These are phyloP conservation scores for Herpetotheres cachinnans DNA, from an alignment of 2,113 vertebrate species.

Conservation along the genomic window DNA sequence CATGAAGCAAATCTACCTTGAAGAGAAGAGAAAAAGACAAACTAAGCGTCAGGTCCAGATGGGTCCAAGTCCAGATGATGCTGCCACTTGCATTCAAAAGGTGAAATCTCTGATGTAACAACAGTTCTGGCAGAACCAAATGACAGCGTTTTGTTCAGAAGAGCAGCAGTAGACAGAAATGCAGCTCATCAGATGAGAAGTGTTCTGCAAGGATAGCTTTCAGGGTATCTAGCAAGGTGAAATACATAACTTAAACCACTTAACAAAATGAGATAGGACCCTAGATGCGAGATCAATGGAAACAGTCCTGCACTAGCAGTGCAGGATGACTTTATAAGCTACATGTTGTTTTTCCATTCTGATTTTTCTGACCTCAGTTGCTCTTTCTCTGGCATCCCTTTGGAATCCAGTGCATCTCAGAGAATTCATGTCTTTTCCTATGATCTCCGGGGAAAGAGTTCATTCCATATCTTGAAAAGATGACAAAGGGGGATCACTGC, in stretches of 20 bases:
- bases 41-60: not conserved
- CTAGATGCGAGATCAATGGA: not conserved
- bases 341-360: not conserved
- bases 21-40: conserved; percentile 62
- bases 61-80: not conserved
- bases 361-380: conserved; percentile 18
- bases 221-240: not conserved
- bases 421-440: not conserved
- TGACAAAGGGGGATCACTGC: not conserved
- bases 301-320: not conserved
- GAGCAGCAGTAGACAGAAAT: not conserved
- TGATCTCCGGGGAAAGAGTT: not conserved
- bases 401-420: not conserved
- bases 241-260: not conserved
- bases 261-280: not conserved
- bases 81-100: conserved; percentile 81
- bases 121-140: not conserved
- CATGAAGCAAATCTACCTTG: conserved; percentile 75
- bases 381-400: conserved; percentile 5
- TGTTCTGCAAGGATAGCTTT: not conserved
- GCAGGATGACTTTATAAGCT: not conserved
- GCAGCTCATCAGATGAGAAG: not conserved
- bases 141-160: not conserved
- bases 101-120: conserved; percentile 29
- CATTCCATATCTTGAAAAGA: not conserved